Evolutionary conservation across 2,797 vertebrate genomes (phyloP).

Genomic region (Hapalemur alaotrensis): DNA sequence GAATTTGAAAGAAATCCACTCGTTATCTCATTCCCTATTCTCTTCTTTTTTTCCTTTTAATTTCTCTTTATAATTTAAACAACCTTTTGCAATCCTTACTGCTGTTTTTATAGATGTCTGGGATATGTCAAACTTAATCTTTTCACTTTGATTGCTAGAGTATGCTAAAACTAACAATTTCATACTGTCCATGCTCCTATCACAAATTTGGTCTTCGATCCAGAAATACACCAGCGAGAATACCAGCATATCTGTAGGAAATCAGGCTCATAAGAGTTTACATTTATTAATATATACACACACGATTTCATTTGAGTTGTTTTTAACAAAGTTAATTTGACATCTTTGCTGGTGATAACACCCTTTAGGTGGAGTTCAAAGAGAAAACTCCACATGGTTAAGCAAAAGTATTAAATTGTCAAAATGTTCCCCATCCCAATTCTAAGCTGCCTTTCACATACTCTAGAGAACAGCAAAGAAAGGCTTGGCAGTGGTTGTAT

Average conservation of each 20-base stretch:
- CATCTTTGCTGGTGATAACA: neutral
- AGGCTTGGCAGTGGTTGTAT: neutral
- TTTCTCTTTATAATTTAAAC: neutral
- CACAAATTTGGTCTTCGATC: neutral
- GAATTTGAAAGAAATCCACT: neutral
- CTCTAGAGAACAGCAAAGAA: neutral
- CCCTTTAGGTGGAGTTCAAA: constrained; percentile 4
- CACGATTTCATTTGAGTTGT: neutral
- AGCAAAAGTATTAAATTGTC: neutral
- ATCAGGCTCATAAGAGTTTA: neutral
- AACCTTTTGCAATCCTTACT: neutral
- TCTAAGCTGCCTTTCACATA: neutral
- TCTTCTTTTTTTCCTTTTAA: neutral
- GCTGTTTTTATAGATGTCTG: neutral
- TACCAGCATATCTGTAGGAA: rapidly evolving
- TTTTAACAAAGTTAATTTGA: constrained; percentile 59
- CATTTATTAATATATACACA: neutral
- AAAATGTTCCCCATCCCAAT: neutral
- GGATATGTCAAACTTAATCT: neutral
- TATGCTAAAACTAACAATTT: neutral
- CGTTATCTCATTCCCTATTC: neutral
- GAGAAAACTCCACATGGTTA: neutral
- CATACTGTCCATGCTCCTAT: neutral
- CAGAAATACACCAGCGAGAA: neutral
- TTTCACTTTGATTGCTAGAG: neutral